Conservation (phyloP, 1,140 invertebrate genomes). For the Macrosteles quadrilineatus region DNA sequence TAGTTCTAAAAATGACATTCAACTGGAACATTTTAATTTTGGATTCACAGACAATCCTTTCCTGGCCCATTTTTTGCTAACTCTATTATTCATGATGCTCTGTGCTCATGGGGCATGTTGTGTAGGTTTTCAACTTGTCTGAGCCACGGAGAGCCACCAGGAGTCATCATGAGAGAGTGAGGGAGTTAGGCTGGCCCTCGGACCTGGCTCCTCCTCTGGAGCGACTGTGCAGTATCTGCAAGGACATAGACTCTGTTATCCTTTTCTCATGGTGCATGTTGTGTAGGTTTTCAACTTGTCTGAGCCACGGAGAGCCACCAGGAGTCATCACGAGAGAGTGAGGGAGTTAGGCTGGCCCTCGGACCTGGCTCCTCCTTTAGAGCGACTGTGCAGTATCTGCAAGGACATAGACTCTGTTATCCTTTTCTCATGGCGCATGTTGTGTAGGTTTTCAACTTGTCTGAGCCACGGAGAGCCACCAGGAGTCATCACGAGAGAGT, state of each 20-base stretch:
- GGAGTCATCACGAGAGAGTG: constrained; percentile 62
- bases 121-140: constrained; percentile 89
- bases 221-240: constrained; percentile 85
- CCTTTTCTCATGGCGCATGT: too few species aligned
- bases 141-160: constrained; percentile 58
- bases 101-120: too few species aligned
- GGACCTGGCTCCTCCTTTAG: constrained; percentile 83
- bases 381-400: constrained; percentile 85
- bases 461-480: constrained; percentile 60
- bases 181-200: constrained; percentile 84
- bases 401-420: constrained; percentile 92
- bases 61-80: too few species aligned
- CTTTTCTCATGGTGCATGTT: too few species aligned
- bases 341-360: constrained; percentile 84
- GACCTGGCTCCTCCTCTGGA: constrained; percentile 87
- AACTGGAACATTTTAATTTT: too few species aligned
- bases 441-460: constrained; percentile 91
- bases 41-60: too few species aligned
- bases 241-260: constrained; percentile 90
- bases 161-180: constrained; percentile 62
- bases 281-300: constrained; percentile 91
- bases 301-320: constrained; percentile 58
- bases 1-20: too few species aligned
- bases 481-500: constrained; percentile 62
- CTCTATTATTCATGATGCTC: too few species aligned